A percentile compares a stretch with the other conserved stretches of the same genome.
These are phyloP conservation scores for Incurvaria masculella DNA, from an alignment of 2,888 invertebrate species.

Conservation along the genomic window DNA sequence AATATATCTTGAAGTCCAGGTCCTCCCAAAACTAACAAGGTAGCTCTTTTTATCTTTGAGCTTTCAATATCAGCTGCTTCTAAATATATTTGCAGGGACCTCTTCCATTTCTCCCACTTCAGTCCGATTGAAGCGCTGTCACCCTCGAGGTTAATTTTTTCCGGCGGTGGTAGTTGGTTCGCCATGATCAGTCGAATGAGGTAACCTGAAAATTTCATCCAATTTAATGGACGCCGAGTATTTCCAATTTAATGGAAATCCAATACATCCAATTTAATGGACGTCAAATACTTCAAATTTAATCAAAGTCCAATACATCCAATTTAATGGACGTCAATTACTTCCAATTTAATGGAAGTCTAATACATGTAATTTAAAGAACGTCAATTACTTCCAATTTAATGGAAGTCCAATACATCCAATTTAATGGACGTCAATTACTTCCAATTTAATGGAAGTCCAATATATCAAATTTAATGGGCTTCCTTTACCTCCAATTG, in stretches of 20 bases:
- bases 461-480: background rate
- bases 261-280: background rate
- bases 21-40: background rate
- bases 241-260: slow-evolving; percentile 2
- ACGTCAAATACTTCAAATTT: background rate
- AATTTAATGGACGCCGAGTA: background rate
- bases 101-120: slow-evolving; percentile 20
- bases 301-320: background rate
- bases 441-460: slow-evolving; percentile 1
- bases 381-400: background rate
- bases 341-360: background rate
- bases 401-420: background rate
- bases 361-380: background rate
- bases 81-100: slow-evolving; percentile 19
- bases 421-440: background rate
- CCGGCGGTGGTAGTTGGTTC: background rate
- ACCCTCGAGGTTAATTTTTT: background rate
- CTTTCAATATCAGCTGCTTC: slow-evolving; percentile 18
- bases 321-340: too few species aligned
- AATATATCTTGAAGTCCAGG: slow-evolving; percentile 8
- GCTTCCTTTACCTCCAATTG: too few species aligned
- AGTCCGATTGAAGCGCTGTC: slow-evolving; percentile 17
- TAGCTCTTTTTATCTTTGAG: background rate
- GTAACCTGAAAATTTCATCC: background rate
- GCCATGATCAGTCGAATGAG: background rate